A percentile compares a stretch with the other conserved stretches of the same genome.
These are phyloP conservation scores for Phataginus tricuspis DNA, from an alignment of 2,797 vertebrate genomes.

Conservation along the genomic window DNA sequence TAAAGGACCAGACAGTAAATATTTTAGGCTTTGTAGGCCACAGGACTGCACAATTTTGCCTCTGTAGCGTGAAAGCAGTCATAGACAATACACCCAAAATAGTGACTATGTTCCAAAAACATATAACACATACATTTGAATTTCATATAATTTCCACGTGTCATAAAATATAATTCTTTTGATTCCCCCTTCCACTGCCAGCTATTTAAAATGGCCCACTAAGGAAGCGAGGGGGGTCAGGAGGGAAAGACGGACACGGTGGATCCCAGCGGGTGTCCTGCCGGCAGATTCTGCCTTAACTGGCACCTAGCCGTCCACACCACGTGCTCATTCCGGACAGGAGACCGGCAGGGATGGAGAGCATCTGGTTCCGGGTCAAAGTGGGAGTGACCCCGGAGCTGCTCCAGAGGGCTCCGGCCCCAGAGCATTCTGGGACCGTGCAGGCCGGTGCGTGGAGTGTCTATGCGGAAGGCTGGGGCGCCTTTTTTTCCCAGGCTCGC, in stretches of 20 bases:
- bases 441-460: rapidly evolving
- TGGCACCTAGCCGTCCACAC: too few species aligned
- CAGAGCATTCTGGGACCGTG: not conserved
- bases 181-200: not conserved
- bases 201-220: not conserved
- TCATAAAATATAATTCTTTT: not conserved
- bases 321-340: rapidly evolving
- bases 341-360: not conserved
- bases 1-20: not conserved
- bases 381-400: rapidly evolving
- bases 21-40: not conserved
- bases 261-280: rapidly evolving
- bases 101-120: not conserved
- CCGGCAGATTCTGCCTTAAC: not conserved
- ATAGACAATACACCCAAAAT: not conserved
- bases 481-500: not conserved
- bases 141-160: not conserved
- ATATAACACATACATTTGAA: not conserved
- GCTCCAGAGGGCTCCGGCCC: not conserved
- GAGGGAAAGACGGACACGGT: rapidly evolving
- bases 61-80: not conserved
- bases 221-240: not conserved
- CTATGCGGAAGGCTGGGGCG: too few species aligned
- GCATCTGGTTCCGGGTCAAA: not conserved
- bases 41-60: not conserved